A percentile compares a stretch with the other conserved stretches of the same genome.
Evolutionary conservation across 2,888 invertebrate species (phyloP).

Genomic region (Sussaba pulchella): DNA sequence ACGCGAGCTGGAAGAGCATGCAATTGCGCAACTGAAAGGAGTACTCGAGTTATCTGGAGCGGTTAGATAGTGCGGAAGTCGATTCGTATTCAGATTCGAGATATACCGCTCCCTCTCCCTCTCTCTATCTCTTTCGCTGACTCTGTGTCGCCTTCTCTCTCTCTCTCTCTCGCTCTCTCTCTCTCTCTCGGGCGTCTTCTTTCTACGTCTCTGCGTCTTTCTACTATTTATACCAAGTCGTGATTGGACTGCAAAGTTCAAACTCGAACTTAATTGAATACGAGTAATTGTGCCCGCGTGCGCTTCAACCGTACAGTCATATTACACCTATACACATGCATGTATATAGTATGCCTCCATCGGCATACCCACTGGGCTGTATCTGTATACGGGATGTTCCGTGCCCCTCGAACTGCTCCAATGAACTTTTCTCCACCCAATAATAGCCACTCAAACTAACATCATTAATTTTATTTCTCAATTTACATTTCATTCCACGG

Average conservation of each 20-base stretch:
- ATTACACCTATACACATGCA: conserved; percentile 14
- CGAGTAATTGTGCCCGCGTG: conserved; percentile 56
- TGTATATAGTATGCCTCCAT: not conserved
- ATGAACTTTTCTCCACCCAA: not conserved
- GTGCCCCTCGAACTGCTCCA: not conserved
- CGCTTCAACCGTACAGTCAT: conserved; percentile 19
- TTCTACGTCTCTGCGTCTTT: conserved; percentile 35
- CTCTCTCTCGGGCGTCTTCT: conserved; percentile 20
- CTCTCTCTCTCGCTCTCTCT: conserved; percentile 1
- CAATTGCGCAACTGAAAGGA: conserved; percentile 61
- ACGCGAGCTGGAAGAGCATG: conserved; percentile 28
- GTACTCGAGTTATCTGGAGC: conserved; percentile 53
- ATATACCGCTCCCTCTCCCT: conserved; percentile 41
- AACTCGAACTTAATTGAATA: conserved; percentile 64
- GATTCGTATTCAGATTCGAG: conserved; percentile 61
- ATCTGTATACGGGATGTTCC: not conserved
- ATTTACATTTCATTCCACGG: too few relatives aligned
- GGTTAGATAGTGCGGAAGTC: conserved; percentile 62
- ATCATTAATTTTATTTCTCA: conserved; percentile 6
- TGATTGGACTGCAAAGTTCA: conserved; percentile 67
- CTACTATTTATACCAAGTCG: conserved; percentile 48
- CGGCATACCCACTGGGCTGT: not conserved
- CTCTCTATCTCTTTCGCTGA: conserved; percentile 24
- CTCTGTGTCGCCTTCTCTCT: conserved; percentile 7
- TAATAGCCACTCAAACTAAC: not conserved